Evolutionary conservation across 2,113 vertebrate species (phyloP), one percentile per base, ranked within the genome.

Genomic region (Oryzias melastigma): DNA sequence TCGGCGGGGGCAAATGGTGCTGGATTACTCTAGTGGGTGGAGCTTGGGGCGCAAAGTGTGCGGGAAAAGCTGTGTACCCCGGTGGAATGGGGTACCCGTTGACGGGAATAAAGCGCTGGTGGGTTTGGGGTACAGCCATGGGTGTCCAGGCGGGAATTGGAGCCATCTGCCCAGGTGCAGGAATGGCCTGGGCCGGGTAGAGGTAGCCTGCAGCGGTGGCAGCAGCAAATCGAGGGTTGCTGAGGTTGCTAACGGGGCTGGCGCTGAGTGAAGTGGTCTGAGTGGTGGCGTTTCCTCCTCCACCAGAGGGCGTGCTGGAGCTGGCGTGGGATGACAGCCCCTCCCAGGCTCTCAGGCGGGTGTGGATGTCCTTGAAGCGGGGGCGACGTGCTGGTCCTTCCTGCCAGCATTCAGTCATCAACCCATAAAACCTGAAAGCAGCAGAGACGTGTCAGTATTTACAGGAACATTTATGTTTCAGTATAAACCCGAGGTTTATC

Each of bases 371-470:
- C 76, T 98, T 98, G 81, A 99, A 98, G 16, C 95, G 92, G 0
- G 96, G 93, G 49, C 97, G 85, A 3, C 96, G 89, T 2, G 94
- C 91, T 0, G 97, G 96, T n/a, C 95, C 93, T 68, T 99, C 97
- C 62, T 96, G 95, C 97, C 97, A 99, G 80, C 97, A 98, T 85
- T 99, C 97, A 0, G 95, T 95, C 97, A 99, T 99, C 83, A 99
- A 86, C 57, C 90, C 85, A 59, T 98, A 98, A 91, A 99, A 94
- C 58, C 96, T 91, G 19, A 35, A 48, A 52, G 56, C 10, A 40
- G 42, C 25, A 65, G 7, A 65, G 4, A 57, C 12, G 27, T 5
- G 41, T 61, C 19, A 44, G 16, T 3, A 50, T 29, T 24, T n/a
- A 50, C 12, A 18, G 22, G 14, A 44, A 20, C 7, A 12, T 35